Percentiles rank a stretch among this genome's conserved stretches.
Evolutionary conservation across 2,888 invertebrate genomes (phyloP).

Genomic region (Lottia gigantea): DNA sequence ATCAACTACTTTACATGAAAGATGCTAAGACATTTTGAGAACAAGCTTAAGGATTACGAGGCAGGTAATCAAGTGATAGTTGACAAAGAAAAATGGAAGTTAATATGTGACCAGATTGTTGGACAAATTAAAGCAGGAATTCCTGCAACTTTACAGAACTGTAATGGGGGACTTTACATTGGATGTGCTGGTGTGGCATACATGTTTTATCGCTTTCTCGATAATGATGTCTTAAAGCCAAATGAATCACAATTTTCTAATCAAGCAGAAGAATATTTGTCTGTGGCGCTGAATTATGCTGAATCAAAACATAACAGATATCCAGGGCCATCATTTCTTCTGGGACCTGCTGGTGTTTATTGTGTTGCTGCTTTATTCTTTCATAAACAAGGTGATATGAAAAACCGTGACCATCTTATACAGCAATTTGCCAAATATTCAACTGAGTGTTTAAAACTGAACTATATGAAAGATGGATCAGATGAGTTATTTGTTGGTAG

Average conservation of each 20-base stretch:
- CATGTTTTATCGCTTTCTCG: constrained; percentile 80
- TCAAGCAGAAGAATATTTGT: constrained; percentile 75
- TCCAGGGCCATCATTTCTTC: constrained; percentile 79
- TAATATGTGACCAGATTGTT: constrained; percentile 37
- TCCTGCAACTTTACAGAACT: constrained; percentile 45
- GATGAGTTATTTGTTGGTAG: constrained; percentile 89
- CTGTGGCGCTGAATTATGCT: constrained; percentile 73
- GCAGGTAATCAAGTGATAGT: constrained; percentile 41
- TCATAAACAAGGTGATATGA: constrained; percentile 67
- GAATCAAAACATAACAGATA: constrained; percentile 49
- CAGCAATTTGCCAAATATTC: constrained; percentile 70
- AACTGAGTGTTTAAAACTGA: constrained; percentile 66
- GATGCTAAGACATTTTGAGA: constrained; percentile 46
- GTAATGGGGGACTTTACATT: constrained; percentile 77
- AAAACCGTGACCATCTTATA: constrained; percentile 26
- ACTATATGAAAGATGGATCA: constrained; percentile 70
- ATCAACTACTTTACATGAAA: too few relatives aligned
- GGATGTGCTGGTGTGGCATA: constrained; percentile 80
- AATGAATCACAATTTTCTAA: constrained; percentile 70
- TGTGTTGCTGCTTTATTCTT: constrained; percentile 73
- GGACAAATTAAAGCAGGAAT: constrained; percentile 45
- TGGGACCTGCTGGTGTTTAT: constrained; percentile 84
- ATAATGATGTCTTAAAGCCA: constrained; percentile 68
- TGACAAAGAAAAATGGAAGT: constrained; percentile 45
- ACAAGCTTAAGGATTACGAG: constrained; percentile 48